Evolutionary conservation across 1,140 invertebrate genomes (phyloP).

Genomic region (Helicorthomorpha holstii): DNA sequence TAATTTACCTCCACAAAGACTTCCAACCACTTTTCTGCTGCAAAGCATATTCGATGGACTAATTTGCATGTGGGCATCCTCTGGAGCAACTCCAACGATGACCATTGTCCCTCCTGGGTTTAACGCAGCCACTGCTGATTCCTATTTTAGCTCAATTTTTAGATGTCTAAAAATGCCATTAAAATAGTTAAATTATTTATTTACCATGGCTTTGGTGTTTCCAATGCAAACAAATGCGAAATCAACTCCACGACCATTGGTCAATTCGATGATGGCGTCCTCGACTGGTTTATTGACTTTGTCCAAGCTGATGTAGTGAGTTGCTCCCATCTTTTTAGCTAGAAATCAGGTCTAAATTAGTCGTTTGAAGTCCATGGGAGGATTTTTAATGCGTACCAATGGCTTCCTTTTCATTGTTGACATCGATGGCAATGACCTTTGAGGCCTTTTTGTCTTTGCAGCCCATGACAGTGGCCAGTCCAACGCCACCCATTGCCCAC

Average conservation of each 20-base stretch:
- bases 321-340: conserved; percentile 69
- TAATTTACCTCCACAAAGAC: not conserved
- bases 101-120: not conserved
- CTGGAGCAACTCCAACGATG: not conserved
- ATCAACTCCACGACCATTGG: conserved; percentile 26
- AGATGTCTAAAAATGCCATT: not conserved
- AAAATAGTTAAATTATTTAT: not conserved
- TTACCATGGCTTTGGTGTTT: not conserved
- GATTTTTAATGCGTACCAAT: too few species aligned
- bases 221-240: not conserved
- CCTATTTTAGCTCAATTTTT: not conserved
- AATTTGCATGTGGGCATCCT: not conserved
- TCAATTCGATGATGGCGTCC: conserved; percentile 73
- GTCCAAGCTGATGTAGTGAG: conserved; percentile 80
- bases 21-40: not conserved
- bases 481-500: conserved; percentile 90
- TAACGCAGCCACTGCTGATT: not conserved
- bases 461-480: conserved; percentile 66
- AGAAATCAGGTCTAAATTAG: too few species aligned
- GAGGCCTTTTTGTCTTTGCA: conserved; percentile 78
- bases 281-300: conserved; percentile 62
- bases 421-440: conserved; percentile 83
- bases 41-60: not conserved
- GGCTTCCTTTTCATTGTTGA: conserved; percentile 77
- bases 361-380: too few species aligned